phyloP scores from a whole-genome alignment of 2,888 invertebrate genomes.

The Syritta pipiens region DNA sequence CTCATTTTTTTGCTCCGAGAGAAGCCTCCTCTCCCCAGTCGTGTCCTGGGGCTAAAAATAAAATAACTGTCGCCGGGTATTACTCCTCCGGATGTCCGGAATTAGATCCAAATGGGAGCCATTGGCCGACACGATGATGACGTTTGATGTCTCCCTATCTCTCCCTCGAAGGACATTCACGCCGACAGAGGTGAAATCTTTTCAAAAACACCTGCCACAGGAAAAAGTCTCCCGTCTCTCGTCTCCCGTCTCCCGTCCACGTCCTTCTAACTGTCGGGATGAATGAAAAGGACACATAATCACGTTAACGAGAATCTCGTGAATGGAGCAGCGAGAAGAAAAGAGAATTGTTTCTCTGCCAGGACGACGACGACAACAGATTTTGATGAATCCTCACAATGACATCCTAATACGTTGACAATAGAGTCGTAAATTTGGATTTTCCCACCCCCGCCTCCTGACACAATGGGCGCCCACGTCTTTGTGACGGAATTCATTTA shows the following conservation, averaged over 20 bases:
- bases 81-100: constrained; percentile 49
- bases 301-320: constrained; percentile 12
- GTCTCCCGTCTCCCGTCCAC: neutral
- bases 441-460: no score
- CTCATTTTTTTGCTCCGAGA: no score
- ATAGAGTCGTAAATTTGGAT: constrained; percentile 33
- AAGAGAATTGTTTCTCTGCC: no score
- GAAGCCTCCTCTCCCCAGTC: no score
- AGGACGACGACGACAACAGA: neutral
- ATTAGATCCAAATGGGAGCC: constrained; percentile 39
- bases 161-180: no score
- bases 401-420: constrained; percentile 21
- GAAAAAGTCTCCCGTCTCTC: no score
- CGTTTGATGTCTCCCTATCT: no score
- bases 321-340: neutral
- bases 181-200: no score
- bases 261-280: neutral
- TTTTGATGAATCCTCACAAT: constrained; percentile 14
- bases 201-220: constrained; percentile 36
- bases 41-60: constrained; percentile 49
- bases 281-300: constrained; percentile 19
- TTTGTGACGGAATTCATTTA: constrained; percentile 13
- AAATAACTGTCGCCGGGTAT: constrained; percentile 29
- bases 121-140: no score
- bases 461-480: no score